These are phyloP conservation scores for Leptoclinus maculatus DNA, from an alignment of 2,797 vertebrate species.

Conservation along the genomic window DNA sequence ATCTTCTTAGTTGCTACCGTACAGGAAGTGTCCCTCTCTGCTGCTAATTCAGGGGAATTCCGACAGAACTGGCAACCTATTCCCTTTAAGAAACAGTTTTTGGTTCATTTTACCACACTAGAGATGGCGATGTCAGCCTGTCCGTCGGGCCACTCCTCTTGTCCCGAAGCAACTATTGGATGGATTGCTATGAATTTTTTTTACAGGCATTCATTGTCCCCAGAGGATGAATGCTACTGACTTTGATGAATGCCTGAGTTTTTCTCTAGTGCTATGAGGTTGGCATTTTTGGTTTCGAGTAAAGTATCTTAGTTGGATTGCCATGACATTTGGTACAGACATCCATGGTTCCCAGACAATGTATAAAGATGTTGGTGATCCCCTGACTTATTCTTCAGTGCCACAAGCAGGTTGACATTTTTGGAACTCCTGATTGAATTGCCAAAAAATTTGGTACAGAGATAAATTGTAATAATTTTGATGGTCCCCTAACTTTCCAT, in stretches of 20 bases:
- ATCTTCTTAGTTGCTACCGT: constrained; percentile 70
- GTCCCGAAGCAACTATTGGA: background rate
- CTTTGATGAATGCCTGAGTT: background rate
- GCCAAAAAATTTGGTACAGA: background rate
- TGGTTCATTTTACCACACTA: background rate
- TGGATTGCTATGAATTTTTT: background rate
- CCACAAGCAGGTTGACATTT: background rate
- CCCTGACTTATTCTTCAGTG: background rate
- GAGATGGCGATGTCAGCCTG: background rate
- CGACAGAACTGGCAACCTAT: constrained; percentile 34
- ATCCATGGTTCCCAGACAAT: background rate
- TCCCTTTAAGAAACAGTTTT: constrained; percentile 3
- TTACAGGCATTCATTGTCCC: background rate
- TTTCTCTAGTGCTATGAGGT: background rate
- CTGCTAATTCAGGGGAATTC: constrained; percentile 58
- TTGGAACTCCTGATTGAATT: background rate
- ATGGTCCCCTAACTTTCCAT: background rate
- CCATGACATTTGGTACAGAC: background rate
- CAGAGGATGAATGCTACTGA: background rate
- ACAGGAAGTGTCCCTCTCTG: constrained; percentile 60
- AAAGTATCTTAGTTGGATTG: background rate
- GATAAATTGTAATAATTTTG: background rate
- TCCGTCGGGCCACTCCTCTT: background rate
- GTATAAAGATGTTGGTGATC: background rate
- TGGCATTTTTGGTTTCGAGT: background rate